phyloP scores from a whole-genome alignment of 2,797 vertebrate genomes.

The Geotria australis region DNA sequence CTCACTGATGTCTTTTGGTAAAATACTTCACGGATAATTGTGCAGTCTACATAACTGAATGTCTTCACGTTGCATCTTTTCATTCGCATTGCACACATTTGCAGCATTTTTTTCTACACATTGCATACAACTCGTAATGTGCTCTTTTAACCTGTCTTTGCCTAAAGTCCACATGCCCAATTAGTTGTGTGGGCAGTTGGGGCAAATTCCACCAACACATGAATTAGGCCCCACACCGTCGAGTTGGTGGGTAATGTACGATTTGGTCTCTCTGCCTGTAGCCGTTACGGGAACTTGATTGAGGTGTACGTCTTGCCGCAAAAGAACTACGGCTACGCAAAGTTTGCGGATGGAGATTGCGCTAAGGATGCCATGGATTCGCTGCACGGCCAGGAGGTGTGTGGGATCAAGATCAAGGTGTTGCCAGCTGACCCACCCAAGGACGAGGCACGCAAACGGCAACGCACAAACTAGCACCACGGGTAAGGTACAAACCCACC shows the following conservation, averaged over 20 bases:
- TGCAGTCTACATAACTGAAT: no score
- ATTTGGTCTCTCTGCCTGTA: conserved; percentile 5
- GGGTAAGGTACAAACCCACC: no score
- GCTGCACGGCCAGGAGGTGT: conserved; percentile 48
- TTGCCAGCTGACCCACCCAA: conserved; percentile 63
- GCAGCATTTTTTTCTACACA: no score
- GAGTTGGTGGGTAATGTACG: background rate
- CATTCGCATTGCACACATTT: no score
- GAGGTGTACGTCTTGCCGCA: conserved; percentile 65
- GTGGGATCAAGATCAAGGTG: conserved; percentile 73
- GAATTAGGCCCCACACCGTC: no score
- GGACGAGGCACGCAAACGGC: conserved; percentile 66
- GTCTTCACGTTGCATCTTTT: no score
- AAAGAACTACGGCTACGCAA: conserved; percentile 68
- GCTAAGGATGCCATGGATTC: conserved; percentile 53
- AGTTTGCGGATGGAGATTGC: conserved; percentile 46
- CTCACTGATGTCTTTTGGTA: conserved; percentile 86
- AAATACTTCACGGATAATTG: conserved; percentile 3
- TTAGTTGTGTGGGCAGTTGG: no score
- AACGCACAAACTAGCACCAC: conserved; percentile 37
- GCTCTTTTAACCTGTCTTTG: no score
- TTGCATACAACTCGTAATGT: no score
- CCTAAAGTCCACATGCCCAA: no score
- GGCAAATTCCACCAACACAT: no score
- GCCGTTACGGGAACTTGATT: conserved; percentile 63